These are phyloP conservation scores for Aurelia coerulea DNA, from an alignment of 30 jellyfish, hydroid and myxozoan genomes.

Conservation along the genomic window DNA sequence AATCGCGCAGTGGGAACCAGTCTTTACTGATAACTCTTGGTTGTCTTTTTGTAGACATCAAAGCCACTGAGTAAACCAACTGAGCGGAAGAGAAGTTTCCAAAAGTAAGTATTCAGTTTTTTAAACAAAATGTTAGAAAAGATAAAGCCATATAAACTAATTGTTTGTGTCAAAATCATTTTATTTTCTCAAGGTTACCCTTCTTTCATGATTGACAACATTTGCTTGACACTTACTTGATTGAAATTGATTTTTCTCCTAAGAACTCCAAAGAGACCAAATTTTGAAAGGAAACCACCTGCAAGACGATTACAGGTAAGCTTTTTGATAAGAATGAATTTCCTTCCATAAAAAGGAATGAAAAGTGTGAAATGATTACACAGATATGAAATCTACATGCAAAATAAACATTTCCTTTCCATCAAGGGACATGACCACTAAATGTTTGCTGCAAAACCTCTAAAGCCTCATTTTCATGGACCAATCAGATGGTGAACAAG, in stretches of 20 bases:
- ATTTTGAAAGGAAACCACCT: slow-evolving; percentile 1
- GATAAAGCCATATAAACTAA: too few species aligned
- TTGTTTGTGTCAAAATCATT: too few species aligned
- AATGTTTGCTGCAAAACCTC: too few species aligned
- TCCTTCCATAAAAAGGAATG: not conserved
- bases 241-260: not conserved
- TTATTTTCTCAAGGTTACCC: too few species aligned
- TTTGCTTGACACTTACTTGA: not conserved
- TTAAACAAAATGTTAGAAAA: not conserved
- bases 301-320: slow-evolving; percentile 65
- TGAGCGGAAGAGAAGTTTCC: slow-evolving; percentile 31
- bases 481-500: too few species aligned
- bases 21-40: too few species aligned
- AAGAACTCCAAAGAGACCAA: slow-evolving; percentile 59
- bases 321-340: not conserved
- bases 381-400: too few species aligned
- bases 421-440: too few species aligned
- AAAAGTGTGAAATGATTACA: not conserved
- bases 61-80: slow-evolving; percentile 29
- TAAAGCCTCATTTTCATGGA: too few species aligned
- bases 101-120: slow-evolving; percentile 25
- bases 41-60: slow-evolving; percentile 35
- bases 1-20: too few species aligned
- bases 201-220: not conserved
- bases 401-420: too few species aligned